Base-by-base conservation (phyloP, 2,888 invertebrate species). In the Timema cristinae region DNA sequence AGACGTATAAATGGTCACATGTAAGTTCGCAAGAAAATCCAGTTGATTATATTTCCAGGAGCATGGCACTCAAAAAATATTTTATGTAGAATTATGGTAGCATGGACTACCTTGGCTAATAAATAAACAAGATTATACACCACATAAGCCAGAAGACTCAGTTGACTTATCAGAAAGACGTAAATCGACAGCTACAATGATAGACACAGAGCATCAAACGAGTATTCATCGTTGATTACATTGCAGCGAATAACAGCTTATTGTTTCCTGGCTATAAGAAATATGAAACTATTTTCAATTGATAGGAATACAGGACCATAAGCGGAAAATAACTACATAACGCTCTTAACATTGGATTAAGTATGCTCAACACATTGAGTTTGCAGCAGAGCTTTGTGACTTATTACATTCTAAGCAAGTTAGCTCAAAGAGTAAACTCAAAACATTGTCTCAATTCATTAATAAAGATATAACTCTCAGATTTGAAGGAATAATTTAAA, bases 11-110 rank as follows among this genome's bases (percentile, higher is more conserved):
- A 32, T 32, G 32, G 32, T 32, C 32, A 32, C 32, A 32, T 32
- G 32, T 32, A 32, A 1, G 32, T 32, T 32, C 4, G 1, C 32
- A 32, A 32, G 69, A 74, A 9, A 80, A 80, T 71, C 79, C 79
- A 1, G 80, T 79, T 0, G 79, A 80, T 61, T 70, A 77, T 48
- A 77, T 77, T 2, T 77, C 79, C 1, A 66, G 73, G 8, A 71
- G 71, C 8, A 50, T 72, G 32, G 6, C 32, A 6, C 71, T 73
- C 7, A 32, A 63, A 0, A 63, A 59, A 16, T 59, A n/a, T 8
- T 32, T 11, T 9, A 0, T 8, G 13, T n/a, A 13, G 32, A 15
- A 16, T 15, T 9, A 16, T 59, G 9, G 59, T 59, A n/a, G 59
- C 6, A 59, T 59, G 59, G 59, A 16, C 59, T n/a, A 59, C 8